Evolutionary conservation across 1,140 invertebrate species (phyloP).

Genomic region (Leptinotarsa texana): DNA sequence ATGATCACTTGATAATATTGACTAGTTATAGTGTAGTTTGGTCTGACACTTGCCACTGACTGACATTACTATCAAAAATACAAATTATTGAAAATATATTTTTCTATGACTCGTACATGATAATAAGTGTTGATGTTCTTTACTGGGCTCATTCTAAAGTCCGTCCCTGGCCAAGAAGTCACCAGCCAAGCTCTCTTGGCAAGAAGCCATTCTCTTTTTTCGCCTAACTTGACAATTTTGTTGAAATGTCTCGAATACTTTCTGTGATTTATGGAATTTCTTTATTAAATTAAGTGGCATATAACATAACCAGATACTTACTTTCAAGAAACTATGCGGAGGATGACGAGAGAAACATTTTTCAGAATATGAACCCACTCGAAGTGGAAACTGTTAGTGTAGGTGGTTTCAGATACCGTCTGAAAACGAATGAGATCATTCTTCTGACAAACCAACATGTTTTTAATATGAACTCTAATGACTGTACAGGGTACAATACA

Average conservation of each 20-base stretch:
- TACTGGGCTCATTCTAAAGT: neutral
- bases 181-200: neutral
- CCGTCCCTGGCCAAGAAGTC: neutral
- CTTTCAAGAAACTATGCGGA: neutral
- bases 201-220: neutral
- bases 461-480: neutral
- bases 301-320: neutral
- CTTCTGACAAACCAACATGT: neutral
- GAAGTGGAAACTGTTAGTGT: neutral
- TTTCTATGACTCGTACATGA: too few species aligned
- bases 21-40: too few species aligned
- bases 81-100: too few species aligned
- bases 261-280: neutral
- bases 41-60: too few species aligned
- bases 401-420: neutral
- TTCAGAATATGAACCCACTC: neutral
- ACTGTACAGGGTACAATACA: too few species aligned
- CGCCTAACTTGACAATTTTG: neutral
- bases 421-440: conserved; percentile 2
- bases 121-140: too few species aligned
- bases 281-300: neutral
- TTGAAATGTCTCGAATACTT: neutral
- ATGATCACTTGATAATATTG: too few species aligned
- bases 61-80: too few species aligned
- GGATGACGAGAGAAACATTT: neutral